Evolutionary conservation across 92 coral and sea anemone species (phyloP).

Genomic region (Scolanthus callimorphus): DNA sequence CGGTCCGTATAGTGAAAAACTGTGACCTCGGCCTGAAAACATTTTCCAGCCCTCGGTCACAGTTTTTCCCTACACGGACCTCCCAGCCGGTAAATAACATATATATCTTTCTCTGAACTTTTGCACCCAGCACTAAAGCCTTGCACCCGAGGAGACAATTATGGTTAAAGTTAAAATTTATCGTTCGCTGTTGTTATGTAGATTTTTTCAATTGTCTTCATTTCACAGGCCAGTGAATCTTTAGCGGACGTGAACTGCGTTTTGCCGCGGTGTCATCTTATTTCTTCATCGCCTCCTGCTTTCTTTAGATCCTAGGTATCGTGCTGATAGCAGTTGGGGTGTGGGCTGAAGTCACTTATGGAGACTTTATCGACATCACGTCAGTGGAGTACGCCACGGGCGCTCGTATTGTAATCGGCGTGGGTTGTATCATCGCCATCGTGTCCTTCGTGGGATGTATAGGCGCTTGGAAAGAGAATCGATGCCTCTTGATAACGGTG

Average conservation of each 20-base stretch:
- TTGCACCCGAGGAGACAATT: too few species aligned
- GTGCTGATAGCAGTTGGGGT: constrained; percentile 61
- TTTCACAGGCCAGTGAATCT: too few species aligned
- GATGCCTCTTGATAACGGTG: constrained; percentile 47
- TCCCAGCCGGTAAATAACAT: too few species aligned
- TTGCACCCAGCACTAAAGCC: too few species aligned
- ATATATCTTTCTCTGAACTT: too few species aligned
- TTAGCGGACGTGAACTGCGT: too few species aligned
- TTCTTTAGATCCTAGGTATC: constrained; percentile 49
- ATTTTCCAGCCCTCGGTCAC: too few species aligned
- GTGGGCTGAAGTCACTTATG: constrained; percentile 45
- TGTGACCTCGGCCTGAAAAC: too few species aligned
- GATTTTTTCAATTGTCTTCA: too few species aligned
- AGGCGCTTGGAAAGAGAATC: constrained; percentile 75
- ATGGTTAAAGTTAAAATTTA: too few species aligned
- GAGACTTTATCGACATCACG: constrained; percentile 53
- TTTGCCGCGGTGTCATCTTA: not conserved
- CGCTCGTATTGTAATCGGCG: constrained; percentile 60
- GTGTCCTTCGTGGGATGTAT: constrained; percentile 66
- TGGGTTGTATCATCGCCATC: constrained; percentile 47
- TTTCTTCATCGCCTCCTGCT: not conserved
- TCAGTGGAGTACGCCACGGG: constrained; percentile 41
- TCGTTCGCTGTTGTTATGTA: too few species aligned
- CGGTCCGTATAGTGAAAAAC: not conserved
- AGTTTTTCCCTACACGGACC: too few species aligned